Evolutionary conservation across 2,113 vertebrate species (phyloP).

Genomic region (Coryphaenoides rupestris): DNA sequence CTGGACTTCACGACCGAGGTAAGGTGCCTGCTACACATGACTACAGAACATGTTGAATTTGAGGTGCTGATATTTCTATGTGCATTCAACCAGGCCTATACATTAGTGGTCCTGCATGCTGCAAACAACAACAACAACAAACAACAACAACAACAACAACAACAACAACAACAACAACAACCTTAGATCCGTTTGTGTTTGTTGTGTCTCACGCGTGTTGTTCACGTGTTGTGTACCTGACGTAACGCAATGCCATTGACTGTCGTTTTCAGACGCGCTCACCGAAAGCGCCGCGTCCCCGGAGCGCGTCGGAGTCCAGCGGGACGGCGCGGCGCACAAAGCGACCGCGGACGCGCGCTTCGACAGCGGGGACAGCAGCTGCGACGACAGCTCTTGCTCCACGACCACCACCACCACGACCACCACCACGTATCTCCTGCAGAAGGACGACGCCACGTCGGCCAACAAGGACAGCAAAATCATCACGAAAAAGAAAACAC

Average conservation of each 20-base stretch:
- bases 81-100: too few relatives aligned
- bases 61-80: too few relatives aligned
- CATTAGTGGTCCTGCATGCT: too few relatives aligned
- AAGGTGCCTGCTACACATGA: slow-evolving; percentile 20
- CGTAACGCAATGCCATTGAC: neutral
- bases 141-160: too few relatives aligned
- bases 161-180: too few relatives aligned
- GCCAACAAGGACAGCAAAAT: slow-evolving; percentile 68
- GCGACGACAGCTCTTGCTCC: slow-evolving; percentile 63
- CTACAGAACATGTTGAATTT: too few relatives aligned
- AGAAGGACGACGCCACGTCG: slow-evolving; percentile 34
- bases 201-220: neutral
- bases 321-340: slow-evolving; percentile 32
- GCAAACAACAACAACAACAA: too few relatives aligned
- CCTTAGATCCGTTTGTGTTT: neutral
- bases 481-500: slow-evolving; percentile 80
- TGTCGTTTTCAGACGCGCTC: slow-evolving; percentile 52
- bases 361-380: slow-evolving; percentile 72
- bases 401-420: slow-evolving; percentile 46
- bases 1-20: slow-evolving; percentile 51
- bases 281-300: slow-evolving; percentile 34
- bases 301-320: slow-evolving; percentile 37
- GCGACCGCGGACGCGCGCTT: slow-evolving; percentile 56
- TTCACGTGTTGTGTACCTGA: neutral
- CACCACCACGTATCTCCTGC: slow-evolving; percentile 16